These are phyloP conservation scores for Corynorhinus townsendii DNA, from an alignment of 2,113 vertebrate genomes.

Conservation along the genomic window DNA sequence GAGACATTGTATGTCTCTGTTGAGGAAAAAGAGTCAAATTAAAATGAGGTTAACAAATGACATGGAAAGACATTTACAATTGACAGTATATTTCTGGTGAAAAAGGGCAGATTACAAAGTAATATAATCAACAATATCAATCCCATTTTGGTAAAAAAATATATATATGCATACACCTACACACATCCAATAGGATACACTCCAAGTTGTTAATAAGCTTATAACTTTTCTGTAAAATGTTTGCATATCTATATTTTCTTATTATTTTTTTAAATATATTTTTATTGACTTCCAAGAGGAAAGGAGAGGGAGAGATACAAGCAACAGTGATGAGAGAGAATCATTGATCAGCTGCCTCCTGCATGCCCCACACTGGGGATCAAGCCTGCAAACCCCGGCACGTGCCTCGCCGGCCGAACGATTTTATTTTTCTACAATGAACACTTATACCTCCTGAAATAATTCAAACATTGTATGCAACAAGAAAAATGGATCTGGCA, in stretches of 20 bases:
- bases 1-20: not conserved
- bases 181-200: not conserved
- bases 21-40: not conserved
- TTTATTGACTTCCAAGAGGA: too few species aligned
- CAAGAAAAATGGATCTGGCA: not conserved
- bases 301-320: too few species aligned
- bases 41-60: not conserved
- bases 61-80: not conserved
- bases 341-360: too few species aligned
- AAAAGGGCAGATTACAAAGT: not conserved
- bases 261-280: not conserved
- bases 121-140: not conserved
- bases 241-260: not conserved
- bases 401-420: too few species aligned
- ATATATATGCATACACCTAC: not conserved
- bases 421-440: constrained; percentile 29
- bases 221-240: not conserved
- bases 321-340: too few species aligned
- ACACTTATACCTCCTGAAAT: not conserved
- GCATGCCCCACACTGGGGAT: too few species aligned
- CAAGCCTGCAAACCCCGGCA: too few species aligned
- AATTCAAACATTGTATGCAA: constrained; percentile 25
- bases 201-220: not conserved
- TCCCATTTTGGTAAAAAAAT: not conserved
- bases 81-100: not conserved